Evolutionary conservation across 1,140 invertebrate genomes (phyloP).

Genomic region (Cyclina sinensis): DNA sequence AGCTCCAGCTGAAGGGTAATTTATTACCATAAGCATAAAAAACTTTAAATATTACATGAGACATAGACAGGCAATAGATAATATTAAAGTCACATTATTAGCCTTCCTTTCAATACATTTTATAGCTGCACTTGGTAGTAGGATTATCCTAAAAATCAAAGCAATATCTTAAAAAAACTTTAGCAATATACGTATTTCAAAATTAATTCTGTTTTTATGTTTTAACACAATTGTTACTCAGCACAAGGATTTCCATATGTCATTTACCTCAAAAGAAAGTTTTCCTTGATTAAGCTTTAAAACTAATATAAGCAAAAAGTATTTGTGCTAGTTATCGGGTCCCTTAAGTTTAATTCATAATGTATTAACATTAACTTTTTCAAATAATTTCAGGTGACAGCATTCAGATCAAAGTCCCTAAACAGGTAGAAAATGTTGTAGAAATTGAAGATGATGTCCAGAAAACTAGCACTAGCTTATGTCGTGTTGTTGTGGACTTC

Average conservation of each 20-base stretch:
- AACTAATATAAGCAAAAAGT: slow-evolving; percentile 33
- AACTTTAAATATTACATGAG: no score
- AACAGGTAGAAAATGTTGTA: no score
- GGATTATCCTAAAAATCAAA: slow-evolving; percentile 26
- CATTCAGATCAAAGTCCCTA: slow-evolving; percentile 29
- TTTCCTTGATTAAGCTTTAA: slow-evolving; percentile 29
- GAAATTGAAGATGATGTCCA: no score
- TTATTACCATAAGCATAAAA: no score
- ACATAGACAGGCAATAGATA: slow-evolving; percentile 18
- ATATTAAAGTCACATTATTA: slow-evolving; percentile 39
- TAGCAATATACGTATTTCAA: no score
- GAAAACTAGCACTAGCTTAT: slow-evolving; percentile 21
- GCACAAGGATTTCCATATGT: no score
- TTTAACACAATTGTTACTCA: no score
- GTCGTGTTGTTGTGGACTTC: slow-evolving; percentile 10
- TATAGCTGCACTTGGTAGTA: no score
- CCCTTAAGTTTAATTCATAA: slow-evolving; percentile 26
- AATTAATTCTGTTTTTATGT: no score
- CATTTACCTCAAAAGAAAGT: slow-evolving; percentile 29
- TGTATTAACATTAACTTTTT: neutral
- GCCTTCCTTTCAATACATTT: no score
- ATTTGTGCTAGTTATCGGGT: no score
- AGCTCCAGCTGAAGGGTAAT: slow-evolving; percentile 15
- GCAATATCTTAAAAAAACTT: slow-evolving; percentile 27
- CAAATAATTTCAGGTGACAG: neutral